These are phyloP conservation scores for Hyles euphorbiae DNA, from an alignment of 1,140 invertebrate genomes.

Conservation along the genomic window DNA sequence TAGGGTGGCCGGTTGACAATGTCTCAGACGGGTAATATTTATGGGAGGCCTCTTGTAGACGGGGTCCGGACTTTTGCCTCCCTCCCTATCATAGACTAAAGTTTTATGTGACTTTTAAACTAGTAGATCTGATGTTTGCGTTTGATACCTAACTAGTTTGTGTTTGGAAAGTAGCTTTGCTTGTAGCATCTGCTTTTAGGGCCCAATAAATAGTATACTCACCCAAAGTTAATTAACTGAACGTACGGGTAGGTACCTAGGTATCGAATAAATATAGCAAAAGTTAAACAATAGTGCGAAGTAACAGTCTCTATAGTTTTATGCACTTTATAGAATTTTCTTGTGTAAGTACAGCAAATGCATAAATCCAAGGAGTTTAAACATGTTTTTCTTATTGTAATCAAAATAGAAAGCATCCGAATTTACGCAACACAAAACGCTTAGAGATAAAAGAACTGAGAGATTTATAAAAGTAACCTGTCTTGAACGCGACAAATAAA, in stretches of 20 bases:
- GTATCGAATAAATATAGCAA: no score
- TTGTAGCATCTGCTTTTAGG: no score
- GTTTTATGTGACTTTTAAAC: constrained; percentile 25
- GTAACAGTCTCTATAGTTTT: no score
- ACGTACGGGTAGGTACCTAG: no score
- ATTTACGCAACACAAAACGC: constrained; percentile 14
- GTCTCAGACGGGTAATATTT: constrained; percentile 69
- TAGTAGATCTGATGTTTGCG: constrained; percentile 4
- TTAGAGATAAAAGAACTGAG: constrained; percentile 9
- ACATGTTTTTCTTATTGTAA: no score
- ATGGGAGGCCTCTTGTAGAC: constrained; percentile 44
- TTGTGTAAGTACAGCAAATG: no score
- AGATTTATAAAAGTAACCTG: constrained; percentile 26
- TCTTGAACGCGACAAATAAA: constrained; percentile 32
- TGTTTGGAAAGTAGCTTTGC: no score
- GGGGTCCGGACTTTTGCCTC: constrained; percentile 44
- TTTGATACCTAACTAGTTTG: constrained; percentile 2
- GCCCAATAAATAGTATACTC: no score
- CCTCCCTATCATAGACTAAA: constrained; percentile 40
- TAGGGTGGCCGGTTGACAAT: constrained; percentile 72
- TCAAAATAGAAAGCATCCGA: constrained; percentile 6
- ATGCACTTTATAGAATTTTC: no score
- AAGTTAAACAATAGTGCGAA: no score
- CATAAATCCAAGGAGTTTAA: no score
- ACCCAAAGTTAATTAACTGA: no score